phyloP scores from a whole-genome alignment of 1,140 invertebrate genomes.

The Contarinia nasturtii region DNA sequence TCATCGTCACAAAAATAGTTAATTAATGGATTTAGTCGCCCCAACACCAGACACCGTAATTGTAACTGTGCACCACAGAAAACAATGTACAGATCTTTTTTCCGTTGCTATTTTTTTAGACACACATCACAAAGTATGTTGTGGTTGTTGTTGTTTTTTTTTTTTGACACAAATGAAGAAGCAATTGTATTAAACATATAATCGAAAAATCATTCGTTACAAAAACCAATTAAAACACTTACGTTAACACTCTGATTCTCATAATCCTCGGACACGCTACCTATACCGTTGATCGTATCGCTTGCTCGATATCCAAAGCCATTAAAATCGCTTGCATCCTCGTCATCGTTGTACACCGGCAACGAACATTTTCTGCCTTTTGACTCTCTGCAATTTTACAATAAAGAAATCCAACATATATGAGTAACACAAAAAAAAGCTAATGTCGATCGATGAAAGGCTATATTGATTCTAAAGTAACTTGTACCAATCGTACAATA shows the following conservation, averaged over 20 bases:
- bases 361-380: slow-evolving; percentile 32
- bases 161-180: neutral
- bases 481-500: neutral
- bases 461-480: neutral
- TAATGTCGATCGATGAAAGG: neutral
- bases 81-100: neutral
- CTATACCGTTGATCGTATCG: slow-evolving; percentile 44
- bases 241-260: slow-evolving; percentile 48
- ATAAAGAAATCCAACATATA: no score
- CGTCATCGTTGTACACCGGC: slow-evolving; percentile 43
- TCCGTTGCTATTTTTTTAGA: no score
- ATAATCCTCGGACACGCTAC: slow-evolving; percentile 48
- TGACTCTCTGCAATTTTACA: slow-evolving; percentile 26
- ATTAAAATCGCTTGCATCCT: slow-evolving; percentile 62
- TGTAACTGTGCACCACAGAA: neutral
- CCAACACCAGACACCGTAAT: no score
- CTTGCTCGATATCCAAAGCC: slow-evolving; percentile 63
- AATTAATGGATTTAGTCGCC: no score
- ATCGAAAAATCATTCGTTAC: neutral
- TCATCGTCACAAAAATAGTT: no score
- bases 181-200: neutral
- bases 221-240: slow-evolving; percentile 16
- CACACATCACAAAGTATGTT: no score
- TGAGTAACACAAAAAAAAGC: neutral
- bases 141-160: no score